These are phyloP conservation scores for Coreoperca whiteheadi DNA, from an alignment of 2,113 vertebrate genomes.

Conservation along the genomic window DNA sequence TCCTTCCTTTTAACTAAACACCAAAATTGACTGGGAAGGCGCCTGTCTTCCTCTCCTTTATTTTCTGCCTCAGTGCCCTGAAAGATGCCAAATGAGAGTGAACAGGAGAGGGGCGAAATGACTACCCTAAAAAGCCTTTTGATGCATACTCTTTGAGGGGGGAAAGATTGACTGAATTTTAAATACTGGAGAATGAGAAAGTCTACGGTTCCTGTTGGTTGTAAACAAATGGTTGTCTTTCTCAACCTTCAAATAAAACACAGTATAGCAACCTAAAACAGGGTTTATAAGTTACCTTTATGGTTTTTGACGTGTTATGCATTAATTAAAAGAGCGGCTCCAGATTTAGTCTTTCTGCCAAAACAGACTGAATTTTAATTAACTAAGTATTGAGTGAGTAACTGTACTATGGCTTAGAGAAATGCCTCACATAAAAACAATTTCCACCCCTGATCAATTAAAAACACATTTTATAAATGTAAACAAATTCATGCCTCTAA, in stretches of 20 bases:
- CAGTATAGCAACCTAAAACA: not conserved
- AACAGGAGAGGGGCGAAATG: slow-evolving; percentile 68
- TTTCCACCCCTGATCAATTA: not conserved
- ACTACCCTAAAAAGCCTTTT: slow-evolving; percentile 75
- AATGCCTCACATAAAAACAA: not conserved
- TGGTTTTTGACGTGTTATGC: not conserved
- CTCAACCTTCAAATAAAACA: slow-evolving; percentile 37
- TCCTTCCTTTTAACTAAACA: slow-evolving; percentile 89
- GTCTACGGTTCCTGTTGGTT: not conserved
- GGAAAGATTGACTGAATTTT: slow-evolving; percentile 49
- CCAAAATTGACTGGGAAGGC: slow-evolving; percentile 78
- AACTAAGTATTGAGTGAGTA: not conserved
- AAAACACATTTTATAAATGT: not conserved
- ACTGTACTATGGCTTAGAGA: not conserved
- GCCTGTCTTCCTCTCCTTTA: slow-evolving; percentile 70
- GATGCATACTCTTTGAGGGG: slow-evolving; percentile 64
- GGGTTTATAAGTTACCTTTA: not conserved
- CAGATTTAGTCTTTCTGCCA: not conserved
- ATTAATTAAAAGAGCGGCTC: not conserved
- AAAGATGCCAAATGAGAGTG: slow-evolving; percentile 80
- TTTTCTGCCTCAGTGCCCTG: slow-evolving; percentile 82
- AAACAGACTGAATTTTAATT: not conserved
- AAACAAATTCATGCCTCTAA: slow-evolving; percentile 13
- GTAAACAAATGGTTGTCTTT: not conserved
- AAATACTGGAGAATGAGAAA: slow-evolving; percentile 41